phyloP scores from a whole-genome alignment of 2,797 vertebrate genomes.

The Dallia pectoralis region DNA sequence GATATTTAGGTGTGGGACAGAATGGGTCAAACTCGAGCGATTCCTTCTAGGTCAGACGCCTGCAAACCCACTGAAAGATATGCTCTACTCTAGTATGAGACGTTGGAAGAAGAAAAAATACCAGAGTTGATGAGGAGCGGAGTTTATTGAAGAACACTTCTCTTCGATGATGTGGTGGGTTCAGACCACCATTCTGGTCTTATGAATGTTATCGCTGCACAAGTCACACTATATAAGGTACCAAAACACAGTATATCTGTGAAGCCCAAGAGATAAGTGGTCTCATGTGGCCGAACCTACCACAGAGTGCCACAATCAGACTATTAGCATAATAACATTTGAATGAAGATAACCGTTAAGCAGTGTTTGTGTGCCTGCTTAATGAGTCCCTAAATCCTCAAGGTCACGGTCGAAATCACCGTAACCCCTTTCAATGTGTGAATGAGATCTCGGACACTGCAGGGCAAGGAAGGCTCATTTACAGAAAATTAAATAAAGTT shows the following conservation, averaged over 20 bases:
- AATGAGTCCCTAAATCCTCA: neutral
- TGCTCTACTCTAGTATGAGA: too few species aligned
- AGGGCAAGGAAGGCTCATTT: conserved; percentile 7
- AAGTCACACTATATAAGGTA: conserved; percentile 11
- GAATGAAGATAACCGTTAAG: neutral
- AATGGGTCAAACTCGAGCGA: too few species aligned
- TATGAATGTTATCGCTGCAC: neutral
- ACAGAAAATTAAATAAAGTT: neutral
- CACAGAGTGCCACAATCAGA: neutral
- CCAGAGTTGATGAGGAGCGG: too few species aligned
- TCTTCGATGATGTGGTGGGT: too few species aligned
- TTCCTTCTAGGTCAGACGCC: too few species aligned
- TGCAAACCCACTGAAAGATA: too few species aligned
- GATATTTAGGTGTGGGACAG: too few species aligned
- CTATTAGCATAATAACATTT: neutral
- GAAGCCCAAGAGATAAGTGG: neutral
- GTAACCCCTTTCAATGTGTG: neutral
- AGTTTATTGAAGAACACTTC: too few species aligned
- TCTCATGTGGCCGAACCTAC: neutral
- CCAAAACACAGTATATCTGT: conserved; percentile 1
- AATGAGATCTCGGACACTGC: neutral
- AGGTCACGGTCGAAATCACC: neutral
- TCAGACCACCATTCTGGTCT: neutral
- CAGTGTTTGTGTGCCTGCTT: neutral
- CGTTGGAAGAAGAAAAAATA: too few species aligned